Evolutionary conservation across 2,113 vertebrate genomes (phyloP).

Genomic region (Sitta europaea): DNA sequence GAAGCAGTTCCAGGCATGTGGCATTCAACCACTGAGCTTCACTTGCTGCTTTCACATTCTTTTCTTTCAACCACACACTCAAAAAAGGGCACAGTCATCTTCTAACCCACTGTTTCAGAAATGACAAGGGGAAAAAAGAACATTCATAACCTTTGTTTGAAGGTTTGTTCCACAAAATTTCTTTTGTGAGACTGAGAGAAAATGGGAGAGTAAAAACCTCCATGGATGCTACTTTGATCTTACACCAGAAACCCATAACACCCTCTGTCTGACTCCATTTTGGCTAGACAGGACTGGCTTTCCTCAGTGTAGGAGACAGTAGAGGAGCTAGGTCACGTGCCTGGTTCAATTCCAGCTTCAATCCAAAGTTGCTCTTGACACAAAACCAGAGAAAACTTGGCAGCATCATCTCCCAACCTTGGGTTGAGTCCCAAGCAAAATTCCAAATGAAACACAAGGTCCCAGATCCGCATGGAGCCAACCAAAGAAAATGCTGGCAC

Average conservation of each 20-base stretch:
- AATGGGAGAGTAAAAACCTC: not conserved
- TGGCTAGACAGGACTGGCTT: not conserved
- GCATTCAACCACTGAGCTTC: not conserved
- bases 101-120: not conserved
- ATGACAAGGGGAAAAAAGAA: not conserved
- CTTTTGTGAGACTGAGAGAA: not conserved
- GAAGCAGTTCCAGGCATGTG: not conserved
- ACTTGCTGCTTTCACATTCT: not conserved
- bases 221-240: not conserved
- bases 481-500: slow-evolving; percentile 12
- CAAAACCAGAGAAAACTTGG: slow-evolving; percentile 55
- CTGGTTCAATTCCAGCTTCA: slow-evolving; percentile 35
- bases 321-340: not conserved
- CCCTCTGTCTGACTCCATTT: slow-evolving; percentile 4
- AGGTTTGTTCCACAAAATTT: not conserved
- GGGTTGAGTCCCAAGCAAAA: slow-evolving; percentile 19
- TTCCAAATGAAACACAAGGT: slow-evolving; percentile 50
- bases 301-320: not conserved
- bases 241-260: not conserved
- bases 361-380: slow-evolving; percentile 50
- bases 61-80: not conserved
- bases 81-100: not conserved
- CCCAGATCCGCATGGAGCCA: slow-evolving; percentile 17
- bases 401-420: not conserved
- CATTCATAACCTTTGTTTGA: not conserved